Base-by-base conservation (phyloP, 2,888 invertebrate species). In the Lycia hirtaria region DNA sequence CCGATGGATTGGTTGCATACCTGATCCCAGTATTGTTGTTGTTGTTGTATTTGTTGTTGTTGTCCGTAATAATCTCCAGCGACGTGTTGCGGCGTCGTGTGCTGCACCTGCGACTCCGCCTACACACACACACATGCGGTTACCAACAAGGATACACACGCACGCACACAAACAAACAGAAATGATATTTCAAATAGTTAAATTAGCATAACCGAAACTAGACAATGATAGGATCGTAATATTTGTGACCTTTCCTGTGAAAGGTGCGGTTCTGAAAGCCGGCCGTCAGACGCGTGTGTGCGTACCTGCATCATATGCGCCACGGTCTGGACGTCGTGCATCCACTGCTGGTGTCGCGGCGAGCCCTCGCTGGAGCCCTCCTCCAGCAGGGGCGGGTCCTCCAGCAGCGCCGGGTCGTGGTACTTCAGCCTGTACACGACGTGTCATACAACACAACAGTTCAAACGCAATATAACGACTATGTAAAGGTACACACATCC, bases 351-450 rank as follows among this genome's bases (percentile, higher is more conserved):
- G 71, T 75, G 81, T 1, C 77, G 69, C 40, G 85, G 87, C 20
- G 84, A 88, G 47, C 81, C 71, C 68, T 80, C 80, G 33, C 47
- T 69, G 70, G 80, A 78, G 68, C 72, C 80, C 19, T 73, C 84
- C 71, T 83, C 75, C 38, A 38, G 64, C 43, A 56, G 64, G 49
- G 65, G 62, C 28, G 67, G 64, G 17, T 83, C 85, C 35, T 88
- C 88, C 48, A 87, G 86, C 62, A 85, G 77, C 62, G 80, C 69
- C 40, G 87, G 85, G 71, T 97, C 97, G 72, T 94, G 93, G 81
- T 94, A 95, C 81, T 96, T 95, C 63, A 97, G 88, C 59, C 94
- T 94, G 54, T 9, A 14, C 26, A 9, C 4, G 12, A 26, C 17
- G 17, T 20, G 14, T 3, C 30, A 30, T 7, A 7, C 3, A 15